A percentile compares a stretch with the other conserved stretches of the same genome.
Conservation (phyloP, 2,888 invertebrate species). For the Hemistola chrysoprasaria region DNA sequence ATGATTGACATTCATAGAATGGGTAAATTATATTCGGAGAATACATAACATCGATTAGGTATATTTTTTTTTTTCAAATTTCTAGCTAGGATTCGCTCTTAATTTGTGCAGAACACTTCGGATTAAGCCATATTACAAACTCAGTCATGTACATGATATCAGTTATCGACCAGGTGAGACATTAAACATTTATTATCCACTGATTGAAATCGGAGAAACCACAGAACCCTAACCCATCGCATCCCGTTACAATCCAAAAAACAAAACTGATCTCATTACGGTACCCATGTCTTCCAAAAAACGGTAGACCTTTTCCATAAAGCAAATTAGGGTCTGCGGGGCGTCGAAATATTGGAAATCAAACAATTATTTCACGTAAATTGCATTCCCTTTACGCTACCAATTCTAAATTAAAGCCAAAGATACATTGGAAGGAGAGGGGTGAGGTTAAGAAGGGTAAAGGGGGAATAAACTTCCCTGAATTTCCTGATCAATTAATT, state of each 20-base stretch:
- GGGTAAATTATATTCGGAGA: too few relatives aligned
- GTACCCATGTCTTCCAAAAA: constrained; percentile 17
- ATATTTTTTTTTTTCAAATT: too few relatives aligned
- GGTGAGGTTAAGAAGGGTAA: constrained; percentile 10
- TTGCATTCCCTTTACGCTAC: constrained; percentile 78
- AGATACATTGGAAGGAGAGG: constrained; percentile 58
- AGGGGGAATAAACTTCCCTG: constrained; percentile 62
- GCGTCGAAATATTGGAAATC: constrained; percentile 67
- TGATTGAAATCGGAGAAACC: constrained; percentile 1
- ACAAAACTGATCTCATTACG: constrained; percentile 24
- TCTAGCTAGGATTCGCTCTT: too few relatives aligned
- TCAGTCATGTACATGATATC: too few relatives aligned
- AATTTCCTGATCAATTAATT: constrained; percentile 80
- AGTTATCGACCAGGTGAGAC: too few relatives aligned
- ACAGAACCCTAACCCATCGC: constrained; percentile 4
- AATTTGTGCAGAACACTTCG: too few relatives aligned
- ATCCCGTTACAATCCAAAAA: constrained; percentile 9
- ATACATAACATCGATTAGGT: too few relatives aligned
- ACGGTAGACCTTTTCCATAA: constrained; percentile 44
- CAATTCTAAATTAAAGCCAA: constrained; percentile 79
- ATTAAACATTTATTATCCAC: too few relatives aligned
- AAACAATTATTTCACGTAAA: constrained; percentile 80
- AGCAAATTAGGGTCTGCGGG: constrained; percentile 56
- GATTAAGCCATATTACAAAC: too few relatives aligned
- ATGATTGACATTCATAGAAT: too few relatives aligned